Percentiles rank a stretch among this genome's conserved stretches.
These are phyloP conservation scores for Tinea trinotella DNA, from an alignment of 2,888 invertebrate genomes.

Conservation along the genomic window DNA sequence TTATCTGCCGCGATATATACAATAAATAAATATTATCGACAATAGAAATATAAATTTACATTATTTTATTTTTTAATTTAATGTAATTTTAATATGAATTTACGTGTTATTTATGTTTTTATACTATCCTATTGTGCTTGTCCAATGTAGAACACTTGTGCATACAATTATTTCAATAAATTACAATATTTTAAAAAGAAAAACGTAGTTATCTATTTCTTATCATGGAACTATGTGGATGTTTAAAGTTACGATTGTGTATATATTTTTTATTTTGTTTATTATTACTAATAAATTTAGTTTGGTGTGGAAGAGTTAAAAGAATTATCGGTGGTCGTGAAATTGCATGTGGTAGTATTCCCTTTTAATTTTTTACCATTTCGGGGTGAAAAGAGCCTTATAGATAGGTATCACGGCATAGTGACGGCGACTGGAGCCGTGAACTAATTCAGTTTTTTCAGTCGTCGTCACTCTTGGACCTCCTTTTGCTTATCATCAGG, in stretches of 20 bases:
- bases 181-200: too few relatives aligned
- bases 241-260: not conserved
- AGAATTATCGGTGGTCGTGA: slow-evolving; percentile 46
- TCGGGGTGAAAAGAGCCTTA: too few relatives aligned
- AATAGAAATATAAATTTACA: too few relatives aligned
- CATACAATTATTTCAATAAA: slow-evolving; percentile 10
- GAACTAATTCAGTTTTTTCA: too few relatives aligned
- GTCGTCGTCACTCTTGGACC: too few relatives aligned
- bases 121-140: not conserved
- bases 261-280: slow-evolving; percentile 1
- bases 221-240: not conserved
- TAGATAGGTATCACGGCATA: too few relatives aligned
- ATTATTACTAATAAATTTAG: slow-evolving; percentile 25
- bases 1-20: too few relatives aligned
- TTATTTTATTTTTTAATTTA: too few relatives aligned
- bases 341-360: slow-evolving; percentile 43
- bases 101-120: not conserved
- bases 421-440: too few relatives aligned
- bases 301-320: slow-evolving; percentile 41
- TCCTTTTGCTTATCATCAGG: too few relatives aligned
- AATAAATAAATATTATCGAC: too few relatives aligned
- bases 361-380: not conserved
- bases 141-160: slow-evolving; percentile 12
- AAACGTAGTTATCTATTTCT: not conserved
- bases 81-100: too few relatives aligned